These are phyloP conservation scores for Galleria mellonella DNA, from an alignment of 1,140 invertebrate species.

Conservation along the genomic window DNA sequence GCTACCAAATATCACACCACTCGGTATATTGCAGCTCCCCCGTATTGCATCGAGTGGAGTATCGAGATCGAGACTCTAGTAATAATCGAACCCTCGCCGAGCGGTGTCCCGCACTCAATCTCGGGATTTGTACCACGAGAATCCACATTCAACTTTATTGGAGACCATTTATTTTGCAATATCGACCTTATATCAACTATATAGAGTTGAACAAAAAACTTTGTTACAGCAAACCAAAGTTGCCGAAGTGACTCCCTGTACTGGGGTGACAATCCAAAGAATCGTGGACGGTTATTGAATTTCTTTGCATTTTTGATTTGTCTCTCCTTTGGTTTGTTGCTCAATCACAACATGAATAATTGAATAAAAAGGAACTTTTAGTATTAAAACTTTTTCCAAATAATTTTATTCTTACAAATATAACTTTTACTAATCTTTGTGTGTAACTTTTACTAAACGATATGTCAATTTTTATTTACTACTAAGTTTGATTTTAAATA, in stretches of 20 bases:
- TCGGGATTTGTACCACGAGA: conserved; percentile 49
- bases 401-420: too few species aligned
- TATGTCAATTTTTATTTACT: too few species aligned
- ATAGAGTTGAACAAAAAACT: conserved; percentile 9
- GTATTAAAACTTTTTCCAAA: too few species aligned
- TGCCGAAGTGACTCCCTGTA: conserved; percentile 31
- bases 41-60: conserved; percentile 57
- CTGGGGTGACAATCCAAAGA: conserved; percentile 64
- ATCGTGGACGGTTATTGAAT: conserved; percentile 64
- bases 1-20: conserved; percentile 12
- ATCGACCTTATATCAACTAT: conserved; percentile 15
- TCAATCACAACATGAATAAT: conserved; percentile 21
- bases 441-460: too few species aligned
- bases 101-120: conserved; percentile 61
- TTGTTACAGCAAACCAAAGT: conserved; percentile 7
- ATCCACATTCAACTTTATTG: conserved; percentile 7
- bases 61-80: conserved; percentile 58
- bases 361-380: conserved; percentile 2
- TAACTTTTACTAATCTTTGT: too few species aligned
- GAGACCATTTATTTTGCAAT: conserved; percentile 16
- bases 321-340: conserved; percentile 38
- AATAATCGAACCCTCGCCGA: conserved; percentile 60
- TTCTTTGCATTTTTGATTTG: conserved; percentile 64
- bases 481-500: too few species aligned
- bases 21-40: conserved; percentile 45